Conservation (phyloP, 2,888 invertebrate genomes). For the Heliconius charithonia region DNA sequence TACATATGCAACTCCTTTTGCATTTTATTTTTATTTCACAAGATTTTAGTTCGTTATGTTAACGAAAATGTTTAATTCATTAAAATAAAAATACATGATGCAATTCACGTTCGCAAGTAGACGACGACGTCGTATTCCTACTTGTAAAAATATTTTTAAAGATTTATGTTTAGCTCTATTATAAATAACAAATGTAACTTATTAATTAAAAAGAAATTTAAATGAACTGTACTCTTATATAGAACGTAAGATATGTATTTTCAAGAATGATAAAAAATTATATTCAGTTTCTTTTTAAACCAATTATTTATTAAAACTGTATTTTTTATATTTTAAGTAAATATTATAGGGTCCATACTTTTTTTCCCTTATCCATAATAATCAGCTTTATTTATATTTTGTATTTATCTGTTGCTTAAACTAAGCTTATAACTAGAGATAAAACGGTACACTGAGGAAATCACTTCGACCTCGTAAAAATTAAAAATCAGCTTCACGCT, state of each 20-base stretch:
- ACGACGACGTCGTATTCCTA: not conserved
- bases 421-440: too few species aligned
- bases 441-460: conserved; percentile 3
- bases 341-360: too few species aligned
- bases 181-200: conserved; percentile 13
- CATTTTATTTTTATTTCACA: not conserved
- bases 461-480: not conserved
- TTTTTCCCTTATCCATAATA: too few species aligned
- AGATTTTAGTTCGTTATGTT: conserved; percentile 2
- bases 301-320: not conserved
- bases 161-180: not conserved
- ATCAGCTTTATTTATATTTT: too few species aligned
- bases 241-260: not conserved
- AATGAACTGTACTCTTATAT: too few species aligned
- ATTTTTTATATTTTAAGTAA: too few species aligned
- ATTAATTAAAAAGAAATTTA: not conserved
- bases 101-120: not conserved
- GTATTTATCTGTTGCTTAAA: too few species aligned
- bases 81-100: conserved; percentile 21
- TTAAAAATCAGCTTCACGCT: not conserved
- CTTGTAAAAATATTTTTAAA: not conserved
- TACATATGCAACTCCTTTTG: too few species aligned
- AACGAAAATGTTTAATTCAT: conserved; percentile 11
- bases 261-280: not conserved
- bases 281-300: not conserved